These are phyloP conservation scores for Notocelia uddmanniana DNA, from an alignment of 2,888 invertebrate genomes.

Conservation along the genomic window DNA sequence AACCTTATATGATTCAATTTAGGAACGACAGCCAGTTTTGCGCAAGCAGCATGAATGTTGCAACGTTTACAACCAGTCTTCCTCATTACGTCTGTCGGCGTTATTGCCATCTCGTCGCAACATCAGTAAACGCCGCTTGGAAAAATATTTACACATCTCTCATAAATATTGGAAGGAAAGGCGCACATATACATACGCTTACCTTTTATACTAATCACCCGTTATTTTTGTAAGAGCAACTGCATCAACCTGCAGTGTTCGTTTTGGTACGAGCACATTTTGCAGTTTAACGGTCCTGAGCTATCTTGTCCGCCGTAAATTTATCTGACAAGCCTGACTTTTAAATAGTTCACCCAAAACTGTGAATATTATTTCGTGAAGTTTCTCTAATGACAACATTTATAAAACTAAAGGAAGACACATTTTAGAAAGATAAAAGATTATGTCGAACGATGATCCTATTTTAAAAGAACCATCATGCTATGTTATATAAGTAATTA, in stretches of 20 bases:
- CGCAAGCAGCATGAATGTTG: constrained; percentile 51
- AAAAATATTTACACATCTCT: constrained; percentile 78
- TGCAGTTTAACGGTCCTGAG: constrained; percentile 37
- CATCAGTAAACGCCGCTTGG: constrained; percentile 73
- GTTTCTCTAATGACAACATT: neutral
- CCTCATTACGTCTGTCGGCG: constrained; percentile 78
- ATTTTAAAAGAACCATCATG: neutral
- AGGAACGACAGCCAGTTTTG: constrained; percentile 47
- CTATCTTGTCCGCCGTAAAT: constrained; percentile 33
- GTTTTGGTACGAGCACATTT: constrained; percentile 29
- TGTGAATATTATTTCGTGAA: constrained; percentile 13
- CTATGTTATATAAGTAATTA: no score
- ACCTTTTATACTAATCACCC: constrained; percentile 61
- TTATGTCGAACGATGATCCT: neutral
- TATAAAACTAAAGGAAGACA: neutral
- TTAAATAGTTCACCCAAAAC: constrained; percentile 26
- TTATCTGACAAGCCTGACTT: constrained; percentile 21
- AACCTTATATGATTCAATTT: constrained; percentile 59
- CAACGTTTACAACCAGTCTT: constrained; percentile 68
- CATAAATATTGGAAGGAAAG: constrained; percentile 65
- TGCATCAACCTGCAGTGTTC: constrained; percentile 49
- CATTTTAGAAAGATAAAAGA: neutral
- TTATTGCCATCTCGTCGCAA: constrained; percentile 75
- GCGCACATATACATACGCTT: constrained; percentile 56
- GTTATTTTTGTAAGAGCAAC: constrained; percentile 56